Base-by-base conservation (phyloP, 2,888 invertebrate genomes). In the Cataglyphis altisquamis region DNA sequence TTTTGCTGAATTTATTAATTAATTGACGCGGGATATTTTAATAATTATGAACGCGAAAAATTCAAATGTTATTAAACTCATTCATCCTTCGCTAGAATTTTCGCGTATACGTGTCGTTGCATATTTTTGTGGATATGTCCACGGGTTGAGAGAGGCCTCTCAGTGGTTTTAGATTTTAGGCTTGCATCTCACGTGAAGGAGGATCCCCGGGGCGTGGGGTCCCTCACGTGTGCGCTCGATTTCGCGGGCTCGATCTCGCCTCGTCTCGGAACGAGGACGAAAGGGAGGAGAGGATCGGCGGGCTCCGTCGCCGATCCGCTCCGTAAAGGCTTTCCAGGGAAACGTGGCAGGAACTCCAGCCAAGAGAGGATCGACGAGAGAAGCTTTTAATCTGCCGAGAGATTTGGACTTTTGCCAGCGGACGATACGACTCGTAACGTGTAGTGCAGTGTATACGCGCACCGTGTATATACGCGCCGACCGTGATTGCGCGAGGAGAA, bases 301-400 rank as follows among this genome's bases (percentile, higher is more conserved):
- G 72, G 18, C 10, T 15, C n/a, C 12, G 83, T 29, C 25, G 67
- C 68, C 68, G 82, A 29, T 62, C 48, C 67, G 64, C 62, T 82
- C 64, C 80, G 68, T 29, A 60, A 81, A 82, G 73, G 55, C 72
- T 80, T 78, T 82, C 52, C 86, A 83, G 67, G 60, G 60, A 72
- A 80, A 60, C 78, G 78, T 80, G 60, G 78, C 73, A 67, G 86
- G 77, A 84, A 84, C 82, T 82, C 78, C 82, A 83, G 86, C 77
- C 77, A 62, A 73, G 83, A 74, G 66, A 74, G 66, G 82, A 70
- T 83, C 84, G 91, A 88, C 90, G 90, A 39, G 67, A 92, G 93
- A 92, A 92, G 93, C 92, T 93, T 94, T 94, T 93, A 94, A 94
- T 94, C 93, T 91, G 90, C 87, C 87, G 90, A 83, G 84, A 92